Evolutionary conservation across 2,113 vertebrate species (phyloP).

Genomic region (Ifrita kowaldi): DNA sequence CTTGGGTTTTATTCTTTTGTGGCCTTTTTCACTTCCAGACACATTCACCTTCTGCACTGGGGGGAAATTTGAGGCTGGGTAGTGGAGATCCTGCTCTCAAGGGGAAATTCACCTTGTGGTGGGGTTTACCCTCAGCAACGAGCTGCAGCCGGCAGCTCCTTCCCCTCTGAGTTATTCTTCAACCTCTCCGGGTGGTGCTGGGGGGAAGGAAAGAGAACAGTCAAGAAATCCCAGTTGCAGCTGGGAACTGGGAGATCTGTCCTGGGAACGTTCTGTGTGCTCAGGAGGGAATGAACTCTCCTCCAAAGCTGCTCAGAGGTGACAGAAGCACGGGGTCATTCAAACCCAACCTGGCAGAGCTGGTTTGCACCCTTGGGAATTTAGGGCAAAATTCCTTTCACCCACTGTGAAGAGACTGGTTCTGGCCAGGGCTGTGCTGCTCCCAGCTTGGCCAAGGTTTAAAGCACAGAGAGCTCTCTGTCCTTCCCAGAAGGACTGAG

Average conservation of each 20-base stretch:
- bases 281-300: background rate
- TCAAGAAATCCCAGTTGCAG: background rate
- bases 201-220: background rate
- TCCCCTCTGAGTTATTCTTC: background rate
- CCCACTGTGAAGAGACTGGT: background rate
- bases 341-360: background rate
- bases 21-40: background rate
- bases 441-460: background rate
- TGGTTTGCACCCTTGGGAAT: background rate
- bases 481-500: background rate
- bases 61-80: background rate
- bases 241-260: background rate
- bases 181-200: background rate
- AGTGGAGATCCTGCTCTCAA: background rate
- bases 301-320: background rate
- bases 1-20: background rate
- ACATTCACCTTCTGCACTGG: background rate
- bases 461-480: background rate
- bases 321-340: background rate
- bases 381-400: background rate
- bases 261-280: background rate
- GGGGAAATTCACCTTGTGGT: constrained; percentile 30
- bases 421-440: background rate
- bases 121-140: background rate
- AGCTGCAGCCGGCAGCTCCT: background rate